These are phyloP conservation scores for Gymnosoma rotundatum DNA, from an alignment of 2,888 invertebrate species.

Conservation along the genomic window DNA sequence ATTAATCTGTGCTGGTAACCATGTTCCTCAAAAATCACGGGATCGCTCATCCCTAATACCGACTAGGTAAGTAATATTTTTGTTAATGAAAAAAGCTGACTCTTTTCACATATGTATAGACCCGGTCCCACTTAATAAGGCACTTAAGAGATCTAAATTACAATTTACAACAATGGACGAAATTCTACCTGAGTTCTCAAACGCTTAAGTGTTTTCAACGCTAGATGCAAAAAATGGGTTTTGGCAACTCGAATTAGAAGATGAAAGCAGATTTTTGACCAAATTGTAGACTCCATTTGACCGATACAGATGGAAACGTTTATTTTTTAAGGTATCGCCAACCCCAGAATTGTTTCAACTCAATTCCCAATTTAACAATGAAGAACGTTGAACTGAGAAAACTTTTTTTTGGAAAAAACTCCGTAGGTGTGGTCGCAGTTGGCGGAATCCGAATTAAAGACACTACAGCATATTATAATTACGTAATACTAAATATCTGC, in stretches of 20 bases:
- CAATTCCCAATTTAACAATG: no score
- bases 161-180: slow-evolving; percentile 23
- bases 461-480: no score
- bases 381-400: no score
- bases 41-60: no score
- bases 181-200: not conserved
- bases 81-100: not conserved
- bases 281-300: slow-evolving; percentile 30
- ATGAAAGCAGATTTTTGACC: slow-evolving; percentile 8
- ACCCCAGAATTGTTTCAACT: no score
- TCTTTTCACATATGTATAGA: slow-evolving; percentile 8
- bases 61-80: slow-evolving; percentile 30
- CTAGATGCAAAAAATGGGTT: slow-evolving; percentile 21
- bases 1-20: no score
- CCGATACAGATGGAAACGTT: slow-evolving; percentile 21
- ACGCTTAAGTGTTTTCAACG: slow-evolving; percentile 20
- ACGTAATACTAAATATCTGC: no score
- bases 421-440: no score
- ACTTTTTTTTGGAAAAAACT: no score
- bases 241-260: slow-evolving; percentile 14
- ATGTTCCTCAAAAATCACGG: no score
- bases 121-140: not conserved
- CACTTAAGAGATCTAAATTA: slow-evolving; percentile 6
- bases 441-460: no score
- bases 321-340: slow-evolving; percentile 11